Conservation (phyloP, 2,888 invertebrate genomes). For the Coenonympha arcania region DNA sequence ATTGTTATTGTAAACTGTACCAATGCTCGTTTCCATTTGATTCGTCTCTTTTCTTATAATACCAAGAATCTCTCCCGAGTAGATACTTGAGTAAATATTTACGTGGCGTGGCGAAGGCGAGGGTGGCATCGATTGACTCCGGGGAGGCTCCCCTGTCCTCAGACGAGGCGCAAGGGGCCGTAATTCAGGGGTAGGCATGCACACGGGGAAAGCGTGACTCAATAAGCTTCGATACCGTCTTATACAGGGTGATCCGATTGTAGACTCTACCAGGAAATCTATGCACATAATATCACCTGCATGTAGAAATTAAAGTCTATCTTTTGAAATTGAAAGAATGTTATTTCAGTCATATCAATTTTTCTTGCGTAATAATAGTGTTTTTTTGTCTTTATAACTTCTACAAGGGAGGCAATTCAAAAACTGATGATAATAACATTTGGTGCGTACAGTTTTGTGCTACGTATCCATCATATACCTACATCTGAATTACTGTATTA, state of each 20-base stretch:
- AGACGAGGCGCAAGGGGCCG: slow-evolving; percentile 37
- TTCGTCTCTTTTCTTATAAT: slow-evolving; percentile 2
- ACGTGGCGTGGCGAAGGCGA: slow-evolving; percentile 38
- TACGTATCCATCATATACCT: too few species aligned
- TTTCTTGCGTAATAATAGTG: too few species aligned
- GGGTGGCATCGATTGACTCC: slow-evolving; percentile 57
- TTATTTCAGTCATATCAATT: too few species aligned
- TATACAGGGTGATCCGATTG: not conserved
- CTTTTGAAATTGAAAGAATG: too few species aligned
- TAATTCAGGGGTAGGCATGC: slow-evolving; percentile 44
- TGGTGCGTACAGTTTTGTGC: too few species aligned
- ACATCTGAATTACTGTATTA: too few species aligned
- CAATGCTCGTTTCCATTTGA: not conserved
- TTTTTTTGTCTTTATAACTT: too few species aligned
- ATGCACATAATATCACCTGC: too few species aligned
- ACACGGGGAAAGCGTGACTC: slow-evolving; percentile 22
- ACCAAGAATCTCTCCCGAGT: slow-evolving; percentile 16
- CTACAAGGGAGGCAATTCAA: too few species aligned
- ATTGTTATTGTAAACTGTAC: not conserved
- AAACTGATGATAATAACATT: too few species aligned
- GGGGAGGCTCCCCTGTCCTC: slow-evolving; percentile 36
- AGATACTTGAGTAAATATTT: slow-evolving; percentile 47
- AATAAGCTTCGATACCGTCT: slow-evolving; percentile 4
- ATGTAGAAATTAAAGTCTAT: too few species aligned
- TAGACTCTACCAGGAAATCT: too few species aligned